phyloP scores from a whole-genome alignment of 2,797 vertebrate genomes.

The Echiichthys vipera region DNA sequence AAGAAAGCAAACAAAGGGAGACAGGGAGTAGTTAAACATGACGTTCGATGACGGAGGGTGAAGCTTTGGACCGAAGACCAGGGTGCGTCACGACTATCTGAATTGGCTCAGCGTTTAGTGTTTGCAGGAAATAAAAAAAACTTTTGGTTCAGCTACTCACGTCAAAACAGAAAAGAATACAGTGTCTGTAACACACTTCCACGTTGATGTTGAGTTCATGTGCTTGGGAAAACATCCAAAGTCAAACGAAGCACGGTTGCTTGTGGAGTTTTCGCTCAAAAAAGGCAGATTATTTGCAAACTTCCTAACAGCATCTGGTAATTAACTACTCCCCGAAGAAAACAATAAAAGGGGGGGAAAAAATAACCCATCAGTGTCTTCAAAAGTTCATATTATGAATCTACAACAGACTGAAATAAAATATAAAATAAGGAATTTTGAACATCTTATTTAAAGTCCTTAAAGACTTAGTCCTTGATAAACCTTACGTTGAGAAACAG shows the following conservation, averaged over 20 bases:
- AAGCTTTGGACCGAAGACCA: slow-evolving; percentile 41
- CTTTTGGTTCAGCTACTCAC: slow-evolving; percentile 68
- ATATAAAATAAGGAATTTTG: slow-evolving; percentile 55
- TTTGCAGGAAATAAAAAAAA: slow-evolving; percentile 87
- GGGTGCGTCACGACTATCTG: slow-evolving; percentile 58
- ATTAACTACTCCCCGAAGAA: slow-evolving; percentile 75
- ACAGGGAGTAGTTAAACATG: slow-evolving; percentile 70
- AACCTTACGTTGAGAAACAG: slow-evolving; percentile 45
- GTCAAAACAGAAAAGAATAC: slow-evolving; percentile 7
- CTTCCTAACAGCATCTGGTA: background rate
- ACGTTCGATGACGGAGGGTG: background rate
- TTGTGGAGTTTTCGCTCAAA: slow-evolving; percentile 20
- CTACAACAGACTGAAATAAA: slow-evolving; percentile 70
- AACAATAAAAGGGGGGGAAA: slow-evolving; percentile 46
- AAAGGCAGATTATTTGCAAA: slow-evolving; percentile 27
- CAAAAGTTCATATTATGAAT: slow-evolving; percentile 71
- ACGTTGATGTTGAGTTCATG: slow-evolving; percentile 5
- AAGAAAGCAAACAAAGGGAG: slow-evolving; percentile 47
- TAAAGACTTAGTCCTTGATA: slow-evolving; percentile 44
- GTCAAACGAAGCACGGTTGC: slow-evolving; percentile 6
- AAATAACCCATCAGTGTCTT: slow-evolving; percentile 82
- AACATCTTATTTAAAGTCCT: slow-evolving; percentile 62
- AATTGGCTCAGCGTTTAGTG: slow-evolving; percentile 85
- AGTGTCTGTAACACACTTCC: slow-evolving; percentile 43
- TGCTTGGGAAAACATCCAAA: slow-evolving; percentile 18